A percentile compares a stretch with the other conserved stretches of the same genome.
Conservation (phyloP, 2,888 invertebrate genomes). For the Willowsia nigromaculata region DNA sequence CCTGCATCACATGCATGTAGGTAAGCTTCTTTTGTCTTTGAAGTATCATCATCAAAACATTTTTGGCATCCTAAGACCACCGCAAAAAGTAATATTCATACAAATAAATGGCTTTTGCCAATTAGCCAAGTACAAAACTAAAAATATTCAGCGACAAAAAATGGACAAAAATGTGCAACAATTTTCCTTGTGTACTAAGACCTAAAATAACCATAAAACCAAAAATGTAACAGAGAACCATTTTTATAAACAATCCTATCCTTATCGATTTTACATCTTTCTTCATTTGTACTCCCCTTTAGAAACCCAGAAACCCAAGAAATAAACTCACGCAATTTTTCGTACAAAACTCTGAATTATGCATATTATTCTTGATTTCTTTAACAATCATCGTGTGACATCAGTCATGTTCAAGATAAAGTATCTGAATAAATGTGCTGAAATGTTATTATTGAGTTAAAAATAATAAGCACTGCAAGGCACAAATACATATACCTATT, state of each 20-base stretch:
- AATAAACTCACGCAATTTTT: not conserved
- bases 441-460: not conserved
- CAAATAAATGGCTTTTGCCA: slow-evolving; percentile 31
- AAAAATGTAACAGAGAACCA: not conserved
- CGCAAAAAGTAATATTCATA: not conserved
- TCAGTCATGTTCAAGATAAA: slow-evolving; percentile 17
- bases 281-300: slow-evolving; percentile 6
- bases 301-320: not conserved
- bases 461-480: slow-evolving; percentile 3
- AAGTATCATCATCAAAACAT: not conserved
- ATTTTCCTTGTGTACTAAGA: not conserved
- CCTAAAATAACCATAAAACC: not conserved
- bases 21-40: not conserved
- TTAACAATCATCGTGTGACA: slow-evolving; percentile 62
- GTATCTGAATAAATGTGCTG: not conserved
- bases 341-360: not conserved
- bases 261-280: slow-evolving; percentile 10
- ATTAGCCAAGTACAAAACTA: slow-evolving; percentile 23
- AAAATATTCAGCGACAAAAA: not conserved
- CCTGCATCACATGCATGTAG: too few species aligned
- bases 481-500: not conserved
- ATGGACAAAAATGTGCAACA: not conserved
- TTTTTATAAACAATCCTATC: not conserved
- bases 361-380: slow-evolving; percentile 9
- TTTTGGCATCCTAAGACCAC: not conserved